Evolutionary conservation across 2,797 vertebrate genomes (phyloP).

Genomic region (Antennarius maculatus): DNA sequence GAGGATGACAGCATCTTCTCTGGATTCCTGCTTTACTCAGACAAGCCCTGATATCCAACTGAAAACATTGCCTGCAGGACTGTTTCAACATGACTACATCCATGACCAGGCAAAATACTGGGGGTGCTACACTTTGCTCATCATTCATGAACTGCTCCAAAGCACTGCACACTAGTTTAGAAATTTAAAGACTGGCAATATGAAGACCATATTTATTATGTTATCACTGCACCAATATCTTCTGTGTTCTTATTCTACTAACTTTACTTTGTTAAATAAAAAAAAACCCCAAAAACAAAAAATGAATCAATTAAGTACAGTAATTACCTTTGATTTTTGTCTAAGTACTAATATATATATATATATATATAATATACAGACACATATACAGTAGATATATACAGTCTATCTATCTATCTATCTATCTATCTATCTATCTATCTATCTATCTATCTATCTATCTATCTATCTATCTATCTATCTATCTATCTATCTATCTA

Average conservation of each 20-base stretch:
- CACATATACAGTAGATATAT: too few species aligned
- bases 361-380: too few species aligned
- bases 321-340: too few species aligned
- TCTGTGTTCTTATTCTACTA: not conserved
- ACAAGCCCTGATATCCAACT: constrained; percentile 58
- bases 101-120: constrained; percentile 27
- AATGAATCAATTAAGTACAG: too few species aligned
- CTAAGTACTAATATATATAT: too few species aligned
- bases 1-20: constrained; percentile 96
- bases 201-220: constrained; percentile 14
- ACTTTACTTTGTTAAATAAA: constrained; percentile 27
- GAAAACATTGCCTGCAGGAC: constrained; percentile 24
- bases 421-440: too few species aligned
- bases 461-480: too few species aligned
- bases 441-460: too few species aligned
- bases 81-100: constrained; percentile 17
- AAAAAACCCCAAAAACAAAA: not conserved
- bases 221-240: constrained; percentile 1
- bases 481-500: too few species aligned
- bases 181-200: constrained; percentile 8
- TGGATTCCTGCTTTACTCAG: constrained; percentile 91
- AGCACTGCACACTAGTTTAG: constrained; percentile 11
- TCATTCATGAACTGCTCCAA: constrained; percentile 19
- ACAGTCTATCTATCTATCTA: too few species aligned
- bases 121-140: constrained; percentile 37